Base-by-base conservation (phyloP, 2,888 invertebrate genomes). In the Scaeva pyrastri region DNA sequence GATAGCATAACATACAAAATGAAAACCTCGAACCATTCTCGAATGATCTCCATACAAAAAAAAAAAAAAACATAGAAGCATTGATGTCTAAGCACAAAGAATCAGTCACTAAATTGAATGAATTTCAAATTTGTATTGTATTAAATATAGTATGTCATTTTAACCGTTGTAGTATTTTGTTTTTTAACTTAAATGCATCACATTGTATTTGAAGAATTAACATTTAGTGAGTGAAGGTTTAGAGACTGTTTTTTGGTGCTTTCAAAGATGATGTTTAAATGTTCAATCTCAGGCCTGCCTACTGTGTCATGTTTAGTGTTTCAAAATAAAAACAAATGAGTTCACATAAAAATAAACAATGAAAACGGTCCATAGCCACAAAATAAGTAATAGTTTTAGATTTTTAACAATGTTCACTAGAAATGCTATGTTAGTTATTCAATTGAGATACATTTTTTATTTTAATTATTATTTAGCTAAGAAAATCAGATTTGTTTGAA, bases 231-330 rank as follows among this genome's bases (percentile, higher is more conserved):
- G 36, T 43, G 11, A 16, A 48, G 31, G 52, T 68, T 77, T 48
- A 73, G 78, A 45, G 60, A 64, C 56, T 70, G 36, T 68, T 62
- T 52, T 55, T 62, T 19, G 56, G 39, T 31, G 45, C 31, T 48
- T 48, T 36, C 26, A 48, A 50, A 39, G 19, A 58, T 73, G 74
- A 26, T 80, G n/a, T 62, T 66, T 23, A 55, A 23, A 60, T 50
- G 21, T 58, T 12, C 19, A 75, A 80, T 76, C 80, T 85, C 84
- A 80, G 80, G 80, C 72, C 85, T 80, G 68, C 72, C 73, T 50
- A 55, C 62, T 68, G 80, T 81, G 72, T 79, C 79, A 79, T 75
- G 79, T 71, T 78, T 62, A 8, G 48, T 66, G 62, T 73, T 45
- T 77, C 66, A 31, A 31, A 31, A 31, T 31, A 31, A 31, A 50